These are phyloP conservation scores for Elegia similella DNA, from an alignment of 2,888 invertebrate genomes.

Conservation along the genomic window DNA sequence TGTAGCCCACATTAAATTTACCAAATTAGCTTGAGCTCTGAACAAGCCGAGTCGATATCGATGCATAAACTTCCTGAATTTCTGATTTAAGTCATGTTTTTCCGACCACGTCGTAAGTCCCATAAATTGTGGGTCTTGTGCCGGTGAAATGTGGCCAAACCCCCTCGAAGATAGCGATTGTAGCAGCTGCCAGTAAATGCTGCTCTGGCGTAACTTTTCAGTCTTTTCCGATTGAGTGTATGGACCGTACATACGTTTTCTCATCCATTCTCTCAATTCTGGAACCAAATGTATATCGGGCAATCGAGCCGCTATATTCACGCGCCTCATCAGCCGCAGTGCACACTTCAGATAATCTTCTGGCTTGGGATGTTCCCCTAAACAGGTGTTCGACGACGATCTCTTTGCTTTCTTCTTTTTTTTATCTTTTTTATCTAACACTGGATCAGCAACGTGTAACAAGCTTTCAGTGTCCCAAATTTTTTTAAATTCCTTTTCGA, in stretches of 20 bases:
- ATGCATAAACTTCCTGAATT: constrained; percentile 45
- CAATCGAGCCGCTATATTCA: constrained; percentile 61
- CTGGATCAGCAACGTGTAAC: constrained; percentile 40
- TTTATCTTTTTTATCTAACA: constrained; percentile 43
- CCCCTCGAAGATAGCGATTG: constrained; percentile 39
- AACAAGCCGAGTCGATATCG: constrained; percentile 51
- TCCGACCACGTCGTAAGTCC: constrained; percentile 53
- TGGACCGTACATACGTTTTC: constrained; percentile 57
- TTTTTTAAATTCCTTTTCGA: constrained; percentile 60
- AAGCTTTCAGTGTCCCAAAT: constrained; percentile 66
- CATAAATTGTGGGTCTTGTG: constrained; percentile 39
- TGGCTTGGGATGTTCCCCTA: constrained; percentile 51
- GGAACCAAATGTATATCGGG: constrained; percentile 64
- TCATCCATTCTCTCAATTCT: constrained; percentile 71
- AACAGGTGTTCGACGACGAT: constrained; percentile 47
- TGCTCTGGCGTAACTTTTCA: constrained; percentile 44
- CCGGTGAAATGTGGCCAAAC: constrained; percentile 49
- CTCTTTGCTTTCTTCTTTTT: constrained; percentile 44
- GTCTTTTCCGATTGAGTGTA: constrained; percentile 36
- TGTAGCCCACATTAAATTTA: constrained; percentile 63
- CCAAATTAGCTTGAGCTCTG: constrained; percentile 49
- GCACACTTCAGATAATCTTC: constrained; percentile 65
- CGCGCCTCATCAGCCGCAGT: constrained; percentile 46
- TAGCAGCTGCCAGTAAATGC: constrained; percentile 50
- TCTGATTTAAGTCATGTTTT: constrained; percentile 51